A percentile compares a stretch with the other conserved stretches of the same genome.
phyloP scores from a whole-genome alignment of 2,113 vertebrate genomes.

The Podarcis raffonei region DNA sequence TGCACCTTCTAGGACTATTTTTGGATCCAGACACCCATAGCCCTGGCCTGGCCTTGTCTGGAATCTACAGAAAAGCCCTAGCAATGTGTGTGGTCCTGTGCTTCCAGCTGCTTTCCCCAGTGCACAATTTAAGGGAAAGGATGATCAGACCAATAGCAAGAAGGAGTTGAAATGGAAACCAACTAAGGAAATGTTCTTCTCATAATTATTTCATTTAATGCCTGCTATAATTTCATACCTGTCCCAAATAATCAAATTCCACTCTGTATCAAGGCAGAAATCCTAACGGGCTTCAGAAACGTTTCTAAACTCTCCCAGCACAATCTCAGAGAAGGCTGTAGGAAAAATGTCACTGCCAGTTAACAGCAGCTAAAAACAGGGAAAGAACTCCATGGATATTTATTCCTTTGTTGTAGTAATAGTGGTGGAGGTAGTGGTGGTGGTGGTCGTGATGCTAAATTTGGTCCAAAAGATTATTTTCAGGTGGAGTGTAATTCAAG shows the following conservation, averaged over 20 bases:
- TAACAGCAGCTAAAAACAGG: not conserved
- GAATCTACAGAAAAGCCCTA: not conserved
- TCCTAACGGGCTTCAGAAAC: not conserved
- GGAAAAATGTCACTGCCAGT: not conserved
- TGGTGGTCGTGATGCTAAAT: not conserved
- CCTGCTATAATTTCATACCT: not conserved
- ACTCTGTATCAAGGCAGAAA: not conserved
- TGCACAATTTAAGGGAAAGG: not conserved
- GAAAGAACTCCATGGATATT: not conserved
- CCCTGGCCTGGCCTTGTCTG: not conserved
- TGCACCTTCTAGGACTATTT: not conserved
- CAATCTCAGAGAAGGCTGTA: not conserved
- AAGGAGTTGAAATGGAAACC: not conserved
- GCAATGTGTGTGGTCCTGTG: no score
- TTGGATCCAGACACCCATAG: not conserved
- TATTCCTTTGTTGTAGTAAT: not conserved
- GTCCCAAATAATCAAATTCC: not conserved
- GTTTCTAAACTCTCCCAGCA: not conserved
- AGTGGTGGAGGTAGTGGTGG: no score
- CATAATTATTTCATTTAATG: not conserved
- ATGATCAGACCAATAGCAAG: rapidly evolving
- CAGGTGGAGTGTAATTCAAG: not conserved
- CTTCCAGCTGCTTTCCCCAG: not conserved
- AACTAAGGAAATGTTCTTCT: not conserved
- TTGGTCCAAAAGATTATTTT: not conserved